These are phyloP conservation scores for Pristionchus pacificus DNA, from an alignment of 1,140 invertebrate genomes.

Conservation along the genomic window DNA sequence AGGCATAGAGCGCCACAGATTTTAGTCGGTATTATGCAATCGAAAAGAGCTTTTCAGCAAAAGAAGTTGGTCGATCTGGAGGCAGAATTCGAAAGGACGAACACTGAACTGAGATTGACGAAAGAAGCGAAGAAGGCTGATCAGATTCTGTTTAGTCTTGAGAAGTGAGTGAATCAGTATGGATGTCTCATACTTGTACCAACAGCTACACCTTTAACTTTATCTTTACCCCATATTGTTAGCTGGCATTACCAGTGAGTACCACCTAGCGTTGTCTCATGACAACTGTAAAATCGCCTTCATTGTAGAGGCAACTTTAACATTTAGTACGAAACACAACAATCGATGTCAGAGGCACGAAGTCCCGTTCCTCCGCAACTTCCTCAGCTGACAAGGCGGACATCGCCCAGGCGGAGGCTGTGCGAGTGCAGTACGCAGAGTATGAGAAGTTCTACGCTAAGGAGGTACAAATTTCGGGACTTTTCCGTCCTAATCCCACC, in stretches of 20 bases:
- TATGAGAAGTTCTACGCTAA: slow-evolving; percentile 54
- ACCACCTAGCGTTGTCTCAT: too few relatives aligned
- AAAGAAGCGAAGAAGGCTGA: slow-evolving; percentile 51
- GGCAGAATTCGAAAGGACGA: slow-evolving; percentile 41
- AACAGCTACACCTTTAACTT: too few relatives aligned
- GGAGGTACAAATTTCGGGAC: slow-evolving; percentile 37
- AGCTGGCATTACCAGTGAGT: too few relatives aligned
- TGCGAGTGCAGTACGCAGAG: slow-evolving; percentile 52
- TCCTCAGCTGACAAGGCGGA: slow-evolving; percentile 42
- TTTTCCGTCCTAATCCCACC: too few relatives aligned
- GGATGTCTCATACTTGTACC: too few relatives aligned
- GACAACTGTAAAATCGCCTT: too few relatives aligned
- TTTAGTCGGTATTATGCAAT: background rate
- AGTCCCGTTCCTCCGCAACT: background rate
- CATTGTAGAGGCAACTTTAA: too few relatives aligned
- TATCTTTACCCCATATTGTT: too few relatives aligned
- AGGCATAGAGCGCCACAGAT: background rate
- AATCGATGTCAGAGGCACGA: background rate
- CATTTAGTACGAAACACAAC: too few relatives aligned
- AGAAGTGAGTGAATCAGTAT: background rate
- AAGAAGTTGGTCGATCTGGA: slow-evolving; percentile 37
- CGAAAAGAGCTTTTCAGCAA: slow-evolving; percentile 34
- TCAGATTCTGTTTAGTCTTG: slow-evolving; percentile 41
- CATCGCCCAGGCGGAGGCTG: slow-evolving; percentile 45
- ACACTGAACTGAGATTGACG: slow-evolving; percentile 39